Evolutionary conservation across 2,888 invertebrate species (phyloP).

Genomic region (Nomada ferruginata): DNA sequence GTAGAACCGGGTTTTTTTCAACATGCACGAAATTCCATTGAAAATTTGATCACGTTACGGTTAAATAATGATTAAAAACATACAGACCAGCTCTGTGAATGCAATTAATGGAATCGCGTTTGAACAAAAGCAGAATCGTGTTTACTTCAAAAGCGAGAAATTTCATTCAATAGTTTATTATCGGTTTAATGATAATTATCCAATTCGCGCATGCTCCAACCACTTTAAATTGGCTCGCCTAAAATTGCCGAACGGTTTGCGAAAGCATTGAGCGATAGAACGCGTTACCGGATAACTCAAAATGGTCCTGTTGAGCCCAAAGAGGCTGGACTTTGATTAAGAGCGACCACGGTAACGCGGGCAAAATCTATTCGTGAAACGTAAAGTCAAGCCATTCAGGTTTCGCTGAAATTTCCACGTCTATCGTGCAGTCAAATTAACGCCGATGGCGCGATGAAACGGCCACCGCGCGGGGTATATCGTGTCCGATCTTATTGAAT

Average conservation of each 20-base stretch:
- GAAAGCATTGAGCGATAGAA: neutral
- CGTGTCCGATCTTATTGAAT: conserved; percentile 20
- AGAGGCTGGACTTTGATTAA: conserved; percentile 19
- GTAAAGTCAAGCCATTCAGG: conserved; percentile 27
- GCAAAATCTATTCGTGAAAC: conserved; percentile 6
- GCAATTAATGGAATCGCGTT: neutral
- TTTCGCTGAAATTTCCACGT: conserved; percentile 18
- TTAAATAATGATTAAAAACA: no score
- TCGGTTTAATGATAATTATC: no score
- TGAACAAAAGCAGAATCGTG: no score
- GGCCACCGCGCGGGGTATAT: neutral
- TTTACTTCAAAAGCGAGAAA: no score
- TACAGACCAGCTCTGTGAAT: no score
- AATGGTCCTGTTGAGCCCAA: neutral
- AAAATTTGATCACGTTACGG: neutral
- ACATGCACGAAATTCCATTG: neutral
- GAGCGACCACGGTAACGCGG: conserved; percentile 5
- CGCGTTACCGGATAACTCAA: neutral
- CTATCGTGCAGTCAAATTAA: conserved; percentile 32
- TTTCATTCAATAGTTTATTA: no score
- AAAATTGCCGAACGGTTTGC: neutral
- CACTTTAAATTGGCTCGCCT: no score
- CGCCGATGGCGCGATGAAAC: conserved; percentile 18
- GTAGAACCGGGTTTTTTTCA: neutral
- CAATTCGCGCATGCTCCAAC: no score